phyloP scores from a whole-genome alignment of 92 coral and sea anemone species.

The Heliopora coerulea region DNA sequence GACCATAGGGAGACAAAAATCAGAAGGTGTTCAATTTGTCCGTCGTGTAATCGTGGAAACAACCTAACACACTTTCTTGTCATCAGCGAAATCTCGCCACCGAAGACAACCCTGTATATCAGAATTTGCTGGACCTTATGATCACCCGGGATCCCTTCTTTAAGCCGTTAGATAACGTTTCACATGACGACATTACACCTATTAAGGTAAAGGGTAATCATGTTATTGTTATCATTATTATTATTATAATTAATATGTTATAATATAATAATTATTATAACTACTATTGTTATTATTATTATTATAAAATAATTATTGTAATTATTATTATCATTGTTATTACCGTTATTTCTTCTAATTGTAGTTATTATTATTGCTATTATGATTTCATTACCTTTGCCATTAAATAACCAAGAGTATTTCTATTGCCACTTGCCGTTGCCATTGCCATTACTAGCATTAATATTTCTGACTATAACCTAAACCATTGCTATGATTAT shows the following conservation, averaged over 20 bases:
- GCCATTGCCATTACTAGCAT: too few relatives aligned
- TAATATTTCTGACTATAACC: too few relatives aligned
- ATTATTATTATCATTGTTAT: background rate
- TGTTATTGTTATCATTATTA: background rate
- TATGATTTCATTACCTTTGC: too few relatives aligned
- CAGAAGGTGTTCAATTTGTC: background rate
- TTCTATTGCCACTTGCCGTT: too few relatives aligned
- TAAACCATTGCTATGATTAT: too few relatives aligned
- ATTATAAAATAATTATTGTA: too few relatives aligned
- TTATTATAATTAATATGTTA: too few relatives aligned
- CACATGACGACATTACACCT: constrained; percentile 71
- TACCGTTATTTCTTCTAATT: background rate
- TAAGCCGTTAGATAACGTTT: constrained; percentile 82
- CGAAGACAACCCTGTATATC: constrained; percentile 74
- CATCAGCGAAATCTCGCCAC: constrained; percentile 76
- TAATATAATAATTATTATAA: too few relatives aligned
- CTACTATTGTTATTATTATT: too few relatives aligned
- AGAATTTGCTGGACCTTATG: constrained; percentile 81
- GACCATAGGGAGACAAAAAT: background rate
- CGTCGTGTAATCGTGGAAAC: background rate
- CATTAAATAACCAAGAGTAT: too few relatives aligned
- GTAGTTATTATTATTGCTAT: background rate
- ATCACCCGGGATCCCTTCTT: constrained; percentile 92
- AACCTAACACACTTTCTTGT: background rate
- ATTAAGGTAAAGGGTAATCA: constrained; percentile 66